Evolutionary conservation across 2,888 invertebrate species (phyloP).

Genomic region (Ophion obscuratus): DNA sequence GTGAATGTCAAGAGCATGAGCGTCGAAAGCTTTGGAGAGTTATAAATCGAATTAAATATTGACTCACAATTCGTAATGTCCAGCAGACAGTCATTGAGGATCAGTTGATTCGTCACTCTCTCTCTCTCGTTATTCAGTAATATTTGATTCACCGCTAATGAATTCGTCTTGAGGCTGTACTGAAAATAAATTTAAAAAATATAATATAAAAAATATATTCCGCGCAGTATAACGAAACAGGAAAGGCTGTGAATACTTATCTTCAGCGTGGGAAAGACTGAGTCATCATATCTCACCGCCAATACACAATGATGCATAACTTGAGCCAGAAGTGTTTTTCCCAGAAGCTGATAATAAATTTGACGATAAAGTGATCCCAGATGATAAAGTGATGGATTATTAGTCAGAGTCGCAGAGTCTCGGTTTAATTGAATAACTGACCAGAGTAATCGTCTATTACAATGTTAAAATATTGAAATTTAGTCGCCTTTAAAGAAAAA

Average conservation of each 20-base stretch:
- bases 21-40: too few species aligned
- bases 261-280: slow-evolving; percentile 52
- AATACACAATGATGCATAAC: slow-evolving; percentile 47
- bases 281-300: slow-evolving; percentile 50
- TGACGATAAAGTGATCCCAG: slow-evolving; percentile 5
- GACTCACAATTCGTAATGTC: not conserved
- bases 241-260: slow-evolving; percentile 51
- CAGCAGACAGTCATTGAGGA: not conserved
- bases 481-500: not conserved
- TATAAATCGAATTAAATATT: too few species aligned
- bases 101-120: not conserved
- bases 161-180: not conserved
- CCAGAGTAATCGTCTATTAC: not conserved
- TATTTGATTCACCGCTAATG: not conserved
- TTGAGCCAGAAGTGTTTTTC: slow-evolving; percentile 43
- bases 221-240: slow-evolving; percentile 16
- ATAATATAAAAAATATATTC: slow-evolving; percentile 3
- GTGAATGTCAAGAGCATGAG: too few species aligned
- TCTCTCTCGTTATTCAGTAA: not conserved
- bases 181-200: not conserved
- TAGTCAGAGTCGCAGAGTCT: slow-evolving; percentile 8
- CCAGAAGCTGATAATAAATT: slow-evolving; percentile 15
- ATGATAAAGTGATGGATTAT: slow-evolving; percentile 15
- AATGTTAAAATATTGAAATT: not conserved
- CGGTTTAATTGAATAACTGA: not conserved